A percentile compares a stretch with the other conserved stretches of the same genome.
Conservation (phyloP, 2,797 vertebrate genomes). For the Phrynocephalus vlangalii region DNA sequence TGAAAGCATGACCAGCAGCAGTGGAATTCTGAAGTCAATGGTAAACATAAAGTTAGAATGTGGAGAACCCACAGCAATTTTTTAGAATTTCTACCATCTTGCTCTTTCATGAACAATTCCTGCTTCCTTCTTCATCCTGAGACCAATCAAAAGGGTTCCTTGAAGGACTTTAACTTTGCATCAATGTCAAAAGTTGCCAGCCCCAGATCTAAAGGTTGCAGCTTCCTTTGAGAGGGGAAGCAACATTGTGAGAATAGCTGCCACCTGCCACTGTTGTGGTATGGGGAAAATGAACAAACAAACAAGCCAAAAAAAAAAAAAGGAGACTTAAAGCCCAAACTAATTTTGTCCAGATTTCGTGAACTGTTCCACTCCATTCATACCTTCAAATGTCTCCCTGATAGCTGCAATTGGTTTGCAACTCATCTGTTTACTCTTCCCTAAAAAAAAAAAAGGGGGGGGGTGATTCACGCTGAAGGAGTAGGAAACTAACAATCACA, state of each 20-base stretch:
- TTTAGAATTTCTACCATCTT: too few species aligned
- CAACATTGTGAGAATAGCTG: not conserved
- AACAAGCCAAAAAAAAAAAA: not conserved
- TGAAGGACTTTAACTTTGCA: too few species aligned
- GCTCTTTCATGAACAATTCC: too few species aligned
- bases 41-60: too few species aligned
- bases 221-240: not conserved
- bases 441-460: not conserved
- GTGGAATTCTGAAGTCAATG: too few species aligned
- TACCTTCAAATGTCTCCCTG: not conserved
- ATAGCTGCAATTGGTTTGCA: not conserved
- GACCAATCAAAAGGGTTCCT: too few species aligned
- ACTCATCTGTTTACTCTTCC: not conserved
- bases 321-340: not conserved
- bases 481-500: constrained; percentile 1
- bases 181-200: too few species aligned
- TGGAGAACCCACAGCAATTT: too few species aligned
- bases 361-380: not conserved
- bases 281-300: not conserved
- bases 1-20: too few species aligned
- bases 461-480: not conserved
- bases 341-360: not conserved
- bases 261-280: not conserved
- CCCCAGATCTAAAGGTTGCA: not conserved
- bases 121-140: too few species aligned